Conservation (phyloP, 2,888 invertebrate genomes). For the Epistrophe eligans region DNA sequence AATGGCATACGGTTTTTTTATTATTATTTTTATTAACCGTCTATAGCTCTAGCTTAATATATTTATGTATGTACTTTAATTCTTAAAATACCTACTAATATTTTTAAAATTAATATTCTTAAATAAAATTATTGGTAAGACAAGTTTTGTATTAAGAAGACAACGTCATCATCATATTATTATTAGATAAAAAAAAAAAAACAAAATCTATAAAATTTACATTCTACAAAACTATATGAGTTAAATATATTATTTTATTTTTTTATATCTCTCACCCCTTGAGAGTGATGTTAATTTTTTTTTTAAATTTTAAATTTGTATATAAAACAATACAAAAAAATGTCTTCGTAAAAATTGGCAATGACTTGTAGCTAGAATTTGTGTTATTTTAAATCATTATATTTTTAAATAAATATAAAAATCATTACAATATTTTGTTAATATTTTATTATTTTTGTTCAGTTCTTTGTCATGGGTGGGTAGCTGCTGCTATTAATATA, state of each 20-base stretch:
- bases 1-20: constrained; percentile 50
- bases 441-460: constrained; percentile 30
- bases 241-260: constrained; percentile 23
- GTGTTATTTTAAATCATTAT: constrained; percentile 16
- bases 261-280: background rate
- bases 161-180: constrained; percentile 52
- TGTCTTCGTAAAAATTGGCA: constrained; percentile 64
- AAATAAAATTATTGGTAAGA: constrained; percentile 42
- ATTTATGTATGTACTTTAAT: background rate
- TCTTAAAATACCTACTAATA: constrained; percentile 1
- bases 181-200: constrained; percentile 45
- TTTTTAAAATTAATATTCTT: constrained; percentile 15
- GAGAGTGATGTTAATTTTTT: background rate
- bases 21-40: constrained; percentile 22
- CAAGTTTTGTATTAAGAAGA: constrained; percentile 62
- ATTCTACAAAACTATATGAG: constrained; percentile 63
- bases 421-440: constrained; percentile 1
- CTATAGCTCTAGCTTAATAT: constrained; percentile 47
- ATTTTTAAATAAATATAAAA: background rate
- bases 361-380: constrained; percentile 76
- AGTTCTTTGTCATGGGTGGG: constrained; percentile 73
- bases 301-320: background rate
- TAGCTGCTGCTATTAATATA: constrained; percentile 8
- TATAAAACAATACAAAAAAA: constrained; percentile 38
- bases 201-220: constrained; percentile 69